phyloP scores from a whole-genome alignment of 2,888 invertebrate genomes.

The Lepidochitona cinerea region DNA sequence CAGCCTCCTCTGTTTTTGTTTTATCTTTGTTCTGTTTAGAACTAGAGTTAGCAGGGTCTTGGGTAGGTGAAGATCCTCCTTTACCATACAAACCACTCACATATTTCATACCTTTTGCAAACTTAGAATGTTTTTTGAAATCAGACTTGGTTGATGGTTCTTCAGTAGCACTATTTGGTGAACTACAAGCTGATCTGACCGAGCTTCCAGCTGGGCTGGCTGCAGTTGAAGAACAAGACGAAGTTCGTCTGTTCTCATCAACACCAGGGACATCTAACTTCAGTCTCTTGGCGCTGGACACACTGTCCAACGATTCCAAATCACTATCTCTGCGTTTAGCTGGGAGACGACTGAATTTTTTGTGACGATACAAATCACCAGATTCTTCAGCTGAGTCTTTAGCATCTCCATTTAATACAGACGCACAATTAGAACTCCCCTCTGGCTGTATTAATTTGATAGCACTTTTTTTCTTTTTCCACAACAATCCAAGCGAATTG shows the following conservation, averaged over 20 bases:
- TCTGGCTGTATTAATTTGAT: not conserved
- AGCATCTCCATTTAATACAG: not conserved
- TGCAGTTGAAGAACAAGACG: not conserved
- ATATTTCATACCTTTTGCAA: conserved; percentile 1
- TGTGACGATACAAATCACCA: not conserved
- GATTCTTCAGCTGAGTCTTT: not conserved
- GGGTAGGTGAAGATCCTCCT: not conserved
- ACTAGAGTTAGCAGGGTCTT: not conserved
- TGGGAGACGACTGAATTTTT: conserved; percentile 2
- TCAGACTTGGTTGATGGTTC: not conserved
- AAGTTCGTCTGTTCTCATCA: not conserved
- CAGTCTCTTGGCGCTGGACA: not conserved
- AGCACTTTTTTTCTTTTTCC: not conserved
- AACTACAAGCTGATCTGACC: not conserved
- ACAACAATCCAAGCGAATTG: not conserved
- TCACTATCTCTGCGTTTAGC: not conserved
- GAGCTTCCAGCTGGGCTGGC: not conserved
- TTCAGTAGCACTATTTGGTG: not conserved
- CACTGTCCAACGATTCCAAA: conserved; percentile 1
- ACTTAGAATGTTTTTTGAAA: not conserved
- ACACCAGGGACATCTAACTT: not conserved
- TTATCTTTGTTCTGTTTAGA: not conserved
- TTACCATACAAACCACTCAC: not conserved
- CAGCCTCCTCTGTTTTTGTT: not conserved
- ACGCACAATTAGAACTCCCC: not conserved